Conservation (phyloP, 2,888 invertebrate species). For the Dromius quadrimaculatus region DNA sequence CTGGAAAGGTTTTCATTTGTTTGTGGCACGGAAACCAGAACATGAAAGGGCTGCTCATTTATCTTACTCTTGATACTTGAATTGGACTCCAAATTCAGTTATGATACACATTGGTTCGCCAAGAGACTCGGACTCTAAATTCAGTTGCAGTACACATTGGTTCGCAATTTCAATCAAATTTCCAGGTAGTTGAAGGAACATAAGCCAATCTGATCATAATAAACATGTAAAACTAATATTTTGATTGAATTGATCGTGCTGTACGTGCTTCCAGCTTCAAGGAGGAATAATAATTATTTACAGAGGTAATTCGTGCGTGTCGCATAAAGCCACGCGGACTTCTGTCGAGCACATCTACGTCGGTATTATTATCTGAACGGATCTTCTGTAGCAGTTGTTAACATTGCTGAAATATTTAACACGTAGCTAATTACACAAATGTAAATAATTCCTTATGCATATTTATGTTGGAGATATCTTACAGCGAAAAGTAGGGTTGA, state of each 20-base stretch:
- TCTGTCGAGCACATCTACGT: neutral
- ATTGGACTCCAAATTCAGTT: too few species aligned
- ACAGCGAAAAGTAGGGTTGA: neutral
- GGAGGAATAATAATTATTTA: constrained; percentile 41
- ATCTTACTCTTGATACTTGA: too few species aligned
- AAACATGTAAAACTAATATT: constrained; percentile 24
- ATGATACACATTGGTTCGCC: too few species aligned
- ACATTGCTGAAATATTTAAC: constrained; percentile 50
- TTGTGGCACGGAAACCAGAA: too few species aligned
- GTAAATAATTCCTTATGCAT: constrained; percentile 46
- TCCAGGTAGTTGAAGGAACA: too few species aligned
- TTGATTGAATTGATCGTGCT: neutral
- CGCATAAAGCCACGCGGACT: neutral
- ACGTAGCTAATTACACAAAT: constrained; percentile 51
- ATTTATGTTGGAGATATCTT: constrained; percentile 38
- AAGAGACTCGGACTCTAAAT: too few species aligned
- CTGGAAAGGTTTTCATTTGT: too few species aligned
- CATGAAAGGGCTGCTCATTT: too few species aligned
- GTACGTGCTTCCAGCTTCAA: constrained; percentile 11
- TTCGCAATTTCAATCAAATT: too few species aligned
- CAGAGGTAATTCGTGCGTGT: constrained; percentile 42
- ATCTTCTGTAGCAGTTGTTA: constrained; percentile 42
- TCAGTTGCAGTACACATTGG: too few species aligned
- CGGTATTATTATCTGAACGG: constrained; percentile 43
- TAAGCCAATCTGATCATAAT: too few species aligned